Evolutionary conservation across 2,797 vertebrate species (phyloP).

Genomic region (Echeneis naucrates): DNA sequence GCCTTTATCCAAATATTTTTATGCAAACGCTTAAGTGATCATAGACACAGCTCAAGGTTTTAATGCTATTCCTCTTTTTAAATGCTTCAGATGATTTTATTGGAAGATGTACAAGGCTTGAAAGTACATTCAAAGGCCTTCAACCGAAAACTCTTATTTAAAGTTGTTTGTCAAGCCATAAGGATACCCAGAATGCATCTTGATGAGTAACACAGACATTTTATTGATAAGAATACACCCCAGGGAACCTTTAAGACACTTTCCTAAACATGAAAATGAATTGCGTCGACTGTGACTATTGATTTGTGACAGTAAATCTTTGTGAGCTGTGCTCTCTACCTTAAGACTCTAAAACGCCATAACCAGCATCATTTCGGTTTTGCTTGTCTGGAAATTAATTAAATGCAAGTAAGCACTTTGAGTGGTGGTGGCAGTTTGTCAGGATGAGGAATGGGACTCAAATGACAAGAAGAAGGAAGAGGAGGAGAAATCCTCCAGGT

Average conservation of each 20-base stretch:
- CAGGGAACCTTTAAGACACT: neutral
- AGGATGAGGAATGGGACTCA: neutral
- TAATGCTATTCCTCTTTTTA: neutral
- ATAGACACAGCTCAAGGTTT: neutral
- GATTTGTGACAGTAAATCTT: neutral
- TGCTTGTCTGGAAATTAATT: neutral
- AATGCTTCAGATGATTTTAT: too few species aligned
- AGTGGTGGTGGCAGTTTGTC: neutral
- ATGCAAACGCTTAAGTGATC: neutral
- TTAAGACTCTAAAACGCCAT: neutral
- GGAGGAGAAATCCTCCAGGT: neutral
- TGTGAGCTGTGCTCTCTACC: neutral
- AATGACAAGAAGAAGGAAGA: constrained; percentile 1
- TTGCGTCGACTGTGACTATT: neutral
- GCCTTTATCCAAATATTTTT: neutral
- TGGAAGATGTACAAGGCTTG: neutral
- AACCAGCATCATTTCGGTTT: neutral
- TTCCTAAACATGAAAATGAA: neutral
- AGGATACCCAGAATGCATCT: neutral
- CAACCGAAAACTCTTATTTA: neutral
- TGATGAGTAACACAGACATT: neutral
- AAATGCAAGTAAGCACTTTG: neutral
- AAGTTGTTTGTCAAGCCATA: neutral
- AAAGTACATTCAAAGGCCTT: neutral
- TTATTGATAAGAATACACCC: neutral